These are phyloP conservation scores for Drosophila bunnanda DNA, from an alignment of 2,888 invertebrate genomes.

Conservation along the genomic window DNA sequence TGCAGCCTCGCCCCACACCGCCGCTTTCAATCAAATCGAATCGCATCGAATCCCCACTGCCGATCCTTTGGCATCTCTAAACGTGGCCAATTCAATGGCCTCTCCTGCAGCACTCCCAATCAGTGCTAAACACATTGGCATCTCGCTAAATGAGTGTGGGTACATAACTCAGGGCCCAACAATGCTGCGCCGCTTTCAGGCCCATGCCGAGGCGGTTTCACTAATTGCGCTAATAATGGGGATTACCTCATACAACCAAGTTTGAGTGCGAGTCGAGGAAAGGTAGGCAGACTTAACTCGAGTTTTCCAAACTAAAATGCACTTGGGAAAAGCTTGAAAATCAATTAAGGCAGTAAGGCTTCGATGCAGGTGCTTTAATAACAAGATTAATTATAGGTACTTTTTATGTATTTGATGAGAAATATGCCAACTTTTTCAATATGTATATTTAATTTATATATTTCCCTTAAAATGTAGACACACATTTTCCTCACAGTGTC, in stretches of 20 bases:
- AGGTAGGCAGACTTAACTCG: slow-evolving; percentile 30
- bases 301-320: slow-evolving; percentile 28
- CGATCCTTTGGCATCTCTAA: slow-evolving; percentile 41
- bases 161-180: slow-evolving; percentile 59
- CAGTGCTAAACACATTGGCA: slow-evolving; percentile 72
- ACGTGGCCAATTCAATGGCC: slow-evolving; percentile 48
- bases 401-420: no score
- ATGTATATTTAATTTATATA: no score
- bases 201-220: slow-evolving; percentile 43
- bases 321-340: background rate
- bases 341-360: background rate
- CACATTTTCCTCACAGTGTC: slow-evolving; percentile 7
- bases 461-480: accelerated
- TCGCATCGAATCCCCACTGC: slow-evolving; percentile 14
- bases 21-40: slow-evolving; percentile 45
- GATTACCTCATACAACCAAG: slow-evolving; percentile 59
- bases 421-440: no score
- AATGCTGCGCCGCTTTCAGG: slow-evolving; percentile 49
- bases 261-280: slow-evolving; percentile 5
- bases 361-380: no score
- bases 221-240: slow-evolving; percentile 80
- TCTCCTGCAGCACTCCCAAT: slow-evolving; percentile 54
- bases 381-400: no score
- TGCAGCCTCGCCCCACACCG: slow-evolving; percentile 55
- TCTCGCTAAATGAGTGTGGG: slow-evolving; percentile 45